Evolutionary conservation across 2,113 vertebrate species (phyloP).

Genomic region (Chionomys nivalis): DNA sequence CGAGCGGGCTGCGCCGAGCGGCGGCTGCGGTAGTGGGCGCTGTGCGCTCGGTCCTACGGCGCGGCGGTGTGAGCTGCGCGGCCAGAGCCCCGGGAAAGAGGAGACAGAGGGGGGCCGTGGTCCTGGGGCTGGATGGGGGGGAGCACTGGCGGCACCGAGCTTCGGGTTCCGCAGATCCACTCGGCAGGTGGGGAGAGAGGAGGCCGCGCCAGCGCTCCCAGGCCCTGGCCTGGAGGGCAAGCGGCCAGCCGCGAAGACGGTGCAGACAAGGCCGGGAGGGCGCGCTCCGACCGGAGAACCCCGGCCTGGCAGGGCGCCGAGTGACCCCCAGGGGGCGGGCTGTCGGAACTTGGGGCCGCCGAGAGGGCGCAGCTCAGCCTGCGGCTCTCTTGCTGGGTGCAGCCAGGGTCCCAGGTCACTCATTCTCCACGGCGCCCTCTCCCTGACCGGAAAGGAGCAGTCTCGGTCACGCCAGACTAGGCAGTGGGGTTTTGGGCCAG

Average conservation of each 20-base stretch:
- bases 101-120: background rate
- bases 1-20: constrained; percentile 60
- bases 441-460: constrained; percentile 41
- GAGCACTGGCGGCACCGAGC: background rate
- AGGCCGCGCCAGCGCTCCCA: background rate
- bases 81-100: background rate
- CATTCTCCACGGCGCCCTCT: constrained; percentile 76
- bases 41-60: constrained; percentile 80
- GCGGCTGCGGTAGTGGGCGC: constrained; percentile 90
- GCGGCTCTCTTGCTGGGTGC: background rate
- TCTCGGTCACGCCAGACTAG: background rate
- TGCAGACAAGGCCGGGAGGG: background rate
- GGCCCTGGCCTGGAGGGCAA: background rate
- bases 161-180: background rate
- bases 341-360: background rate
- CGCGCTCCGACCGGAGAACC: constrained; percentile 33
- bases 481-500: background rate
- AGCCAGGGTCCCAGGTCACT: constrained; percentile 35
- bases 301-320: constrained; percentile 52
- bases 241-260: background rate
- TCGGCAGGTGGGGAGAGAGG: constrained; percentile 61
- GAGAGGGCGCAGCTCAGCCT: background rate
- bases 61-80: background rate
- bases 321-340: constrained; percentile 73
- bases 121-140: background rate